Evolutionary conservation across 2,888 invertebrate species (phyloP).

Genomic region (Athripsodes cinereus): DNA sequence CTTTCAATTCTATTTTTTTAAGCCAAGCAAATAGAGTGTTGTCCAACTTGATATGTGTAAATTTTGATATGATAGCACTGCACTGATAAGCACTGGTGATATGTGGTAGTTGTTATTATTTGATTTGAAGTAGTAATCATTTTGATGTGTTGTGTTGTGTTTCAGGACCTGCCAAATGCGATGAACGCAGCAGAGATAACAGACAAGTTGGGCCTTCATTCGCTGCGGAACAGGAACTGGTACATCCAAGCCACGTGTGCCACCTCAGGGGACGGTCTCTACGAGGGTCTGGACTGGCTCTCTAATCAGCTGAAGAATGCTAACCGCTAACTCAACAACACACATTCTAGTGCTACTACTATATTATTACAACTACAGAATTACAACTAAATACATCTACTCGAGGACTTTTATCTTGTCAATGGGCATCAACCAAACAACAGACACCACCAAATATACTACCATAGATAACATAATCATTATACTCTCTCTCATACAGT

Average conservation of each 20-base stretch:
- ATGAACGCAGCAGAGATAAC: constrained; percentile 99
- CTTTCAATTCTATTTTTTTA: no score
- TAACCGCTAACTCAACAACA: constrained; percentile 68
- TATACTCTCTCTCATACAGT: no score
- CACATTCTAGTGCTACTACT: background rate
- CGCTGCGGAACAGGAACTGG: constrained; percentile 96
- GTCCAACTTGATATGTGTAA: no score
- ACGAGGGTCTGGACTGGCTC: constrained; percentile 99
- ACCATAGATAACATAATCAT: no score
- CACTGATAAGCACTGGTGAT: no score
- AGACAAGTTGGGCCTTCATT: constrained; percentile 97
- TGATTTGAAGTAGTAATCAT: no score
- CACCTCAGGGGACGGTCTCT: constrained; percentile 97
- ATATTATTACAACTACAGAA: no score
- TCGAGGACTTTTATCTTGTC: background rate
- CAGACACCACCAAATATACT: no score
- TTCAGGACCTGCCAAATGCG: constrained; percentile 97
- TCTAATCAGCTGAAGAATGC: constrained; percentile 99
- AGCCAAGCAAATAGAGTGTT: no score
- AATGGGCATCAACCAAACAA: background rate
- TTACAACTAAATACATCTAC: background rate
- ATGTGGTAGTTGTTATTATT: no score
- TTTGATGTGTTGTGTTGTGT: constrained; percentile 23
- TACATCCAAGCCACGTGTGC: constrained; percentile 98
- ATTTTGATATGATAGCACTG: no score